Conservation (phyloP, 1,140 invertebrate genomes). For the Lordiphosa stackelbergi region DNA sequence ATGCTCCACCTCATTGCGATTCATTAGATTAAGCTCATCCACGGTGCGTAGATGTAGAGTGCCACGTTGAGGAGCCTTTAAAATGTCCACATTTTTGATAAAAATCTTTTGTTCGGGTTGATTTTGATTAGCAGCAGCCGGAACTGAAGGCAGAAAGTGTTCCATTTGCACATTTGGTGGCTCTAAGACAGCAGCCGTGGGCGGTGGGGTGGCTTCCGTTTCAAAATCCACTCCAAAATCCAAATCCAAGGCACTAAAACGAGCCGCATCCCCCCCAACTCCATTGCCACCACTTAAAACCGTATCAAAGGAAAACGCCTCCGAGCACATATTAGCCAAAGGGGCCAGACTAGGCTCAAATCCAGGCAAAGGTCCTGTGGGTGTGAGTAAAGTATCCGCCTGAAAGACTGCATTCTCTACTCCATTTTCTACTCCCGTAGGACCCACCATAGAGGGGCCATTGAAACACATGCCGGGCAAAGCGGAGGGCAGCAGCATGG, state of each 20-base stretch:
- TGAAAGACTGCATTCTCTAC: conserved; percentile 29
- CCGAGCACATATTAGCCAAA: conserved; percentile 49
- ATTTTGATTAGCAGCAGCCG: background rate
- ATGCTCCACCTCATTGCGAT: conserved; percentile 70
- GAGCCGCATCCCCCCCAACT: conserved; percentile 31
- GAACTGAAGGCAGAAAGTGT: conserved; percentile 31
- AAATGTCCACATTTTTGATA: conserved; percentile 72
- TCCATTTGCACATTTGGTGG: conserved; percentile 36
- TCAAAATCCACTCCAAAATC: conserved; percentile 60
- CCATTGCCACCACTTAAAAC: conserved; percentile 28
- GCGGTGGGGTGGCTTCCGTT: conserved; percentile 34
- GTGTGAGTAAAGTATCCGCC: conserved; percentile 43
- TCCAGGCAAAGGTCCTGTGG: conserved; percentile 44
- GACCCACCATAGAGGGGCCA: conserved; percentile 2
- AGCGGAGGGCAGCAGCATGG: conserved; percentile 49
- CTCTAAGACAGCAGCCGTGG: background rate
- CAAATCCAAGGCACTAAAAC: conserved; percentile 54
- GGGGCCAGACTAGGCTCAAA: conserved; percentile 51
- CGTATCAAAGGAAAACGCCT: conserved; percentile 50
- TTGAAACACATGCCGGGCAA: conserved; percentile 50
- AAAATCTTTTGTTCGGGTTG: conserved; percentile 67
- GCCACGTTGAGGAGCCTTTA: conserved; percentile 63
- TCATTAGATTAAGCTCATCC: conserved; percentile 75
- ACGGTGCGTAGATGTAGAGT: conserved; percentile 73
- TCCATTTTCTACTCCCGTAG: background rate